These are phyloP conservation scores for Erebia epiphron DNA, from an alignment of 2,888 invertebrate genomes.

Conservation along the genomic window DNA sequence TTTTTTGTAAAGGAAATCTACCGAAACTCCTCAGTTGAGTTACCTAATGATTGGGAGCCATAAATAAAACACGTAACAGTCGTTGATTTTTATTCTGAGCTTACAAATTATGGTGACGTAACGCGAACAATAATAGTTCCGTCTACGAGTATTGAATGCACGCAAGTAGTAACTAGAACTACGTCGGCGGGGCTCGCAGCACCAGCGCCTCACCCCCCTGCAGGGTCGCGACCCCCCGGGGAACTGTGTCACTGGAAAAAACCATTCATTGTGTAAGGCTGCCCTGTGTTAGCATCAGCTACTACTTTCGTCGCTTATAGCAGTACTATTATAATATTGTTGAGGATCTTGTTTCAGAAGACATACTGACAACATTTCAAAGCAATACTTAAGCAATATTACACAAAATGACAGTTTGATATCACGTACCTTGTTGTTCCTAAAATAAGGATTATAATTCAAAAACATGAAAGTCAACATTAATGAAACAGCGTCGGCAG, in stretches of 20 bases:
- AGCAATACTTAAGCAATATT: too few species aligned
- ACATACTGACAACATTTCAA: too few species aligned
- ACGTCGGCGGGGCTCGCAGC: constrained; percentile 43
- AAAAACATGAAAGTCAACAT: too few species aligned
- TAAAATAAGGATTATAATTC: too few species aligned
- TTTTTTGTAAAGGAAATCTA: too few species aligned
- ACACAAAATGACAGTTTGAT: too few species aligned
- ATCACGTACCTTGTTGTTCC: too few species aligned
- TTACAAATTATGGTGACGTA: not conserved
- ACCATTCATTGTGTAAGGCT: constrained; percentile 22
- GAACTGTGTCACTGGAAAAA: constrained; percentile 49
- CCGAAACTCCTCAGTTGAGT: too few species aligned
- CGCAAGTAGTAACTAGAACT: constrained; percentile 1
- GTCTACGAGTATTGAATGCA: not conserved
- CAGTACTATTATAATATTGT: not conserved
- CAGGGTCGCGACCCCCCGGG: constrained; percentile 46
- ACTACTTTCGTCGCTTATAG: not conserved
- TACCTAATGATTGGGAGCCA: too few species aligned
- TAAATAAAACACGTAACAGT: not conserved
- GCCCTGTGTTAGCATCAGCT: too few species aligned
- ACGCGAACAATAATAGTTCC: not conserved
- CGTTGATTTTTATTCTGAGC: not conserved
- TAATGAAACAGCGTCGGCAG: too few species aligned
- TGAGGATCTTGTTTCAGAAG: not conserved
- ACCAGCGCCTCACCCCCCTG: constrained; percentile 58